phyloP scores from a whole-genome alignment of 2,797 vertebrate genomes.

The Bradypodion ventrale region DNA sequence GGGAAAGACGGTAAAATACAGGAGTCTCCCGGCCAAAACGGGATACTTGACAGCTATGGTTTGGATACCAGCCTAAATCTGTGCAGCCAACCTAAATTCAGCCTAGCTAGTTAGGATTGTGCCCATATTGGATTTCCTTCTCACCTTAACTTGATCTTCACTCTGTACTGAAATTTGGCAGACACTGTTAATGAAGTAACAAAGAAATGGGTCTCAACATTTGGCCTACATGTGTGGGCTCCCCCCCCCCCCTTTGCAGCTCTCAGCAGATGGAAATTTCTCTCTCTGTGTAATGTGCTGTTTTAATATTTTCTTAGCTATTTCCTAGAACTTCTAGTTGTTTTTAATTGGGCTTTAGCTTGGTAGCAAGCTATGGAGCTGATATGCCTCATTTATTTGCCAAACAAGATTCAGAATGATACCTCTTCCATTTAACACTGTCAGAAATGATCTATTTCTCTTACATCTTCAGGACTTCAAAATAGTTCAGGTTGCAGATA shows the following conservation, averaged over 20 bases:
- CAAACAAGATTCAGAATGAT: conserved; percentile 61
- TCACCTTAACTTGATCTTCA: background rate
- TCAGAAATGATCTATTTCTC: conserved; percentile 63
- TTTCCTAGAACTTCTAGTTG: conserved; percentile 40
- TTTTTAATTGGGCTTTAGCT: conserved; percentile 46
- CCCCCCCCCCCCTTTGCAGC: too few species aligned
- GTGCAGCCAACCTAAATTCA: too few species aligned
- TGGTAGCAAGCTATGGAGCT: conserved; percentile 49
- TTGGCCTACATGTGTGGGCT: conserved; percentile 19
- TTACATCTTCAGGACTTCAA: conserved; percentile 44
- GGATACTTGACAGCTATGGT: too few species aligned
- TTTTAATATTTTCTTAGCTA: background rate
- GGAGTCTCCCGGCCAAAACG: too few species aligned
- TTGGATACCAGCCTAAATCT: too few species aligned
- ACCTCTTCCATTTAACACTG: conserved; percentile 62
- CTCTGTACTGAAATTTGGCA: background rate
- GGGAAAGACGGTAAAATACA: too few species aligned
- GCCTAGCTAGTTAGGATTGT: too few species aligned
- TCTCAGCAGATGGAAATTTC: conserved; percentile 16
- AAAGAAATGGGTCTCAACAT: conserved; percentile 1
- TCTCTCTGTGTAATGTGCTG: conserved; percentile 5
- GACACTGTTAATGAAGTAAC: background rate
- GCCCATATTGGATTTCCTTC: too few species aligned
- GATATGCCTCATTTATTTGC: conserved; percentile 63
- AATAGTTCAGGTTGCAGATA: conserved; percentile 62